Evolutionary conservation across 2,113 vertebrate species (phyloP), one percentile per base, ranked within the genome.

Genomic region (Gavia stellata): DNA sequence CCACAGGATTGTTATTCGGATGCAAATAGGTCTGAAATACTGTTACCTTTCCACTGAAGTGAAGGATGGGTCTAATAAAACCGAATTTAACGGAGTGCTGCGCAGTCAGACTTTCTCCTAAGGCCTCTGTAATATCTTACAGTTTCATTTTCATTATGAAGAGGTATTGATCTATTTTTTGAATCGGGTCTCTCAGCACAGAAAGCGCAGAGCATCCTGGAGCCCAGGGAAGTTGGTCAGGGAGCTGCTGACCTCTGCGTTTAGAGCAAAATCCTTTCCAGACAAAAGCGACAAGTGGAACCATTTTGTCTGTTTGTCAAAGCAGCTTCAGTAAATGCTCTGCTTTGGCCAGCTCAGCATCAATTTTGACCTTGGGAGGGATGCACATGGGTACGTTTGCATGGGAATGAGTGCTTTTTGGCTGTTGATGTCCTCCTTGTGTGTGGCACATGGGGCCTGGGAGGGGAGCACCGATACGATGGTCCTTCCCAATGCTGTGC

Each of bases 81-180:
- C 84, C 8, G 1, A 52, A 89, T 91, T 81, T 49, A 84, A 53
- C 6, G 2, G n/a, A 59, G 78, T 0, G 0, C 78, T 90, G 61
- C 65, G 36, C 44, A 63, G 50, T 66, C 78, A 85, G 78, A 20
- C 63, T 82, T 85, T 79, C 33, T 74, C 88, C 78, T 49, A 4
- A 79, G 92, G 61, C 70, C 74, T 90, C 36, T 62, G 52, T 61
- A 38, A 33, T 83, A 80, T 12, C 67, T 61, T 29, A 33, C 42
- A 17, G 73, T 88, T 96, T 87, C 78, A 36, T 96, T 95, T 94
- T 93, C 75, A 58, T 92, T 85, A 53, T 42, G 63, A 80, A 80
- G 79, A 58, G 55, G 53, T 62, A 50, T 49, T 58, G 86, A n/a
- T 82, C 77, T 29, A 4, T 79, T 59, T 26, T 47, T 56, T 70